These are phyloP conservation scores for Platysternon megacephalum DNA, from an alignment of 2,113 vertebrate genomes.

Conservation along the genomic window DNA sequence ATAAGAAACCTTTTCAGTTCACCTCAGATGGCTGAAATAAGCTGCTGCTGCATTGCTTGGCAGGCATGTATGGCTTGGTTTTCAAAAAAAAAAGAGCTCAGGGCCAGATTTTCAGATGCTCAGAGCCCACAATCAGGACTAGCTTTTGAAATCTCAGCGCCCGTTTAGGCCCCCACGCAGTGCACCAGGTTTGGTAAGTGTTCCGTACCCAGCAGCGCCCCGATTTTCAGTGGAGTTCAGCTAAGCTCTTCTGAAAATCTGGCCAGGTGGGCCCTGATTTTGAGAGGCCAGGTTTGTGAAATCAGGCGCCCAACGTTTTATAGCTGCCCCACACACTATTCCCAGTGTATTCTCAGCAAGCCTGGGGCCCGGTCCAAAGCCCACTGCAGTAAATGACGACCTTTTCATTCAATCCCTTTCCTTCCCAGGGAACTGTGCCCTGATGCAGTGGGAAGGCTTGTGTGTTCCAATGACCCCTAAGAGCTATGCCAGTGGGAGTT, in stretches of 20 bases:
- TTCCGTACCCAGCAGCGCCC: background rate
- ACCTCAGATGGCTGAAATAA: background rate
- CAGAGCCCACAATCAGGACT: background rate
- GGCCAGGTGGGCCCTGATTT: rapidly evolving
- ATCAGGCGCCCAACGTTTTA: rapidly evolving
- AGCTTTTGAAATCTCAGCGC: rapidly evolving
- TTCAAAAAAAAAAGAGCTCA: rapidly evolving
- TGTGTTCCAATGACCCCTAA: background rate
- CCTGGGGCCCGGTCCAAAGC: background rate
- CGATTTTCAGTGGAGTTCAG: background rate
- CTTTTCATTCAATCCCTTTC: background rate
- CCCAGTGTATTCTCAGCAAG: background rate
- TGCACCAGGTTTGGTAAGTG: background rate
- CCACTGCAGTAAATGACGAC: no score
- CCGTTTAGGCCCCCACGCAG: background rate
- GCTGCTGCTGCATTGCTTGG: background rate
- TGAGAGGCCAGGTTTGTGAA: rapidly evolving
- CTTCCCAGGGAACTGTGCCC: background rate
- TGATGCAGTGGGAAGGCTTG: background rate
- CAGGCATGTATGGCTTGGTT: rapidly evolving
- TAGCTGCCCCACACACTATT: background rate
- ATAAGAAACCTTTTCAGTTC: background rate
- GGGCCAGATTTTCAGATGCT: background rate
- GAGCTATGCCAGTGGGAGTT: background rate
- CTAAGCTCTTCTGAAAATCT: background rate